phyloP scores from a whole-genome alignment of 2,888 invertebrate genomes.

The Apodemia hepburni region DNA sequence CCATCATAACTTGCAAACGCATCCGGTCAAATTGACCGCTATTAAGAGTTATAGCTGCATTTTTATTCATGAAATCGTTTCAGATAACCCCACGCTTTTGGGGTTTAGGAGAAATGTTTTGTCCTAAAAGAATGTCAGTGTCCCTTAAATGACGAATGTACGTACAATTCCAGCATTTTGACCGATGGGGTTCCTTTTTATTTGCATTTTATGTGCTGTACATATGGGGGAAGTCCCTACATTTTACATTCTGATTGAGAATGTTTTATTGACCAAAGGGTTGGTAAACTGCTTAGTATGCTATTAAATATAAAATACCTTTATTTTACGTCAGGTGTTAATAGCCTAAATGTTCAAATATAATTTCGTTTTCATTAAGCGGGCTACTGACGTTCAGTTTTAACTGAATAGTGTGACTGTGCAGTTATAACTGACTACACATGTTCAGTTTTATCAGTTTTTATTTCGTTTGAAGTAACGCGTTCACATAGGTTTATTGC shows the following conservation, averaged over 20 bases:
- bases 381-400: too few species aligned
- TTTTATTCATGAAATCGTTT: conserved; percentile 75
- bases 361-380: neutral
- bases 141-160: conserved; percentile 23
- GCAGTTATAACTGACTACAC: too few species aligned
- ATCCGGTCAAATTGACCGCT: conserved; percentile 60
- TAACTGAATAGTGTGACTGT: too few species aligned
- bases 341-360: neutral
- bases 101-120: conserved; percentile 33
- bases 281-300: conserved; percentile 1
- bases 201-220: conserved; percentile 15
- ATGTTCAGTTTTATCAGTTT: too few species aligned
- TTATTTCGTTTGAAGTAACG: too few species aligned
- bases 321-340: neutral
- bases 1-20: conserved; percentile 50
- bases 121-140: conserved; percentile 33
- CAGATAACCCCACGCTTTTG: conserved; percentile 47
- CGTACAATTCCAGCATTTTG: conserved; percentile 8
- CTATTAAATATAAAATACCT: neutral
- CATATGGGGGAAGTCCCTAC: conserved; percentile 12
- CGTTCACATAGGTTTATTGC: too few species aligned
- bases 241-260: neutral
- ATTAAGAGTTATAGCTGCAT: conserved; percentile 70
- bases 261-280: conserved; percentile 15
- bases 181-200: conserved; percentile 14